Base-by-base conservation (phyloP, 2,888 invertebrate genomes). In the Melieria omissa region DNA sequence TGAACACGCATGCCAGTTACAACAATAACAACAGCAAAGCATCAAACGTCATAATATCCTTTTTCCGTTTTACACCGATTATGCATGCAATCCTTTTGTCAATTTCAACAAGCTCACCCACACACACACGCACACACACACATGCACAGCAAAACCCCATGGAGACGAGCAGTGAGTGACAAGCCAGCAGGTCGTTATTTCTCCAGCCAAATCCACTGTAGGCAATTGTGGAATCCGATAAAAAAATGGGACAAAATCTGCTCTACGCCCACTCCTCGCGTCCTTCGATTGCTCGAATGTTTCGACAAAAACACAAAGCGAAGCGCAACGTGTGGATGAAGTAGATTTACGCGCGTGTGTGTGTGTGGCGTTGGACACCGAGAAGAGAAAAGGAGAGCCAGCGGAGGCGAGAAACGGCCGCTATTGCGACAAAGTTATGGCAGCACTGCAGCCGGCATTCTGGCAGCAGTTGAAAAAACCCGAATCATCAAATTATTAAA, bases 401-500 rank as follows among this genome's bases (percentile, higher is more conserved):
- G 6, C 55, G 4, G 29, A 29, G 14, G 8, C 4, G 29, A 8
- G 16, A 14, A 14, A 55, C 55, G 10, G 4, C 1, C 12, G 54
- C 6, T 4, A 5, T 9, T 14, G 10, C n/a, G n/a, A 5, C 4
- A n/a, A 6, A 16, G 14, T 14, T 9, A 9, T 12, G 46, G 9
- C 14, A 49, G 29, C n/a, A n/a, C n/a, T n/a, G n/a, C n/a, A n/a
- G n/a, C n/a, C n/a, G n/a, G n/a, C 29, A 14, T 12, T n/a, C 44
- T 29, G 29, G 5, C 29, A 49, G 12, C 9, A 5, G 41, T 16
- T 41, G 6, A 12, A 29, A 61, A 70, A 70, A 65, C 45, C 61
- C 49, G 61, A 70, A 55, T 63, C 62, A 66, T 62, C 54, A 72
- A 75, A 74, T 76, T 73, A 76, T 75, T 76, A 74, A 76, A 76